A percentile compares a stretch with the other conserved stretches of the same genome.
Conservation (phyloP, 2,113 vertebrate genomes). For the Sitta europaea region DNA sequence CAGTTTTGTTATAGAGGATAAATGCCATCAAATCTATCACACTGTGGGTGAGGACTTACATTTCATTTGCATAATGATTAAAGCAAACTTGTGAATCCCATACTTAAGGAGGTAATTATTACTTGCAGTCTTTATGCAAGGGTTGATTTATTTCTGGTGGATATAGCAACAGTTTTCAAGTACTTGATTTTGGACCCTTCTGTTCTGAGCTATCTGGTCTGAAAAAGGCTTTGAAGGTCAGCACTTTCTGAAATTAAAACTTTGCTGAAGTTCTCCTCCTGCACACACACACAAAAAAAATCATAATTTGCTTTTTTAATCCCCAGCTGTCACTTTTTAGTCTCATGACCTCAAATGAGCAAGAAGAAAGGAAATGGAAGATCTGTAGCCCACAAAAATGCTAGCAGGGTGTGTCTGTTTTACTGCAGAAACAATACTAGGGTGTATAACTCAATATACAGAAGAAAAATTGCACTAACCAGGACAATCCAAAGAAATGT, state of each 20-base stretch:
- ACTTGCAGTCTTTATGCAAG: background rate
- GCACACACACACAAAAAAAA: background rate
- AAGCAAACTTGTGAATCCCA: background rate
- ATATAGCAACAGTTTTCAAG: background rate
- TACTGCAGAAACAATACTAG: background rate
- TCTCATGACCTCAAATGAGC: background rate
- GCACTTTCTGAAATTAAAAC: background rate
- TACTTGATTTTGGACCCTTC: background rate
- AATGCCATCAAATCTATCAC: background rate
- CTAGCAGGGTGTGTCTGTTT: background rate
- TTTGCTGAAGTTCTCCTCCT: background rate
- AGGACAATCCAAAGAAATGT: background rate
- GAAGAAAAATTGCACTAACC: background rate
- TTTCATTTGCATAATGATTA: slow-evolving; percentile 22
- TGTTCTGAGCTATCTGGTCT: background rate
- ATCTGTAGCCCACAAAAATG: slow-evolving; percentile 10
- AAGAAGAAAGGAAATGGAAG: background rate
- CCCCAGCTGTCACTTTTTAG: background rate
- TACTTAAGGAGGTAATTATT: background rate
- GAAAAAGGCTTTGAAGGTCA: background rate
- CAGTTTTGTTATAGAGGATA: background rate
- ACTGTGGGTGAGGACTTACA: background rate
- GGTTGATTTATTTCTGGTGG: background rate
- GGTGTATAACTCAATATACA: background rate
- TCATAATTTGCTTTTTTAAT: background rate